Conservation (phyloP, 1,140 invertebrate genomes). For the Branchinecta lynchi region DNA sequence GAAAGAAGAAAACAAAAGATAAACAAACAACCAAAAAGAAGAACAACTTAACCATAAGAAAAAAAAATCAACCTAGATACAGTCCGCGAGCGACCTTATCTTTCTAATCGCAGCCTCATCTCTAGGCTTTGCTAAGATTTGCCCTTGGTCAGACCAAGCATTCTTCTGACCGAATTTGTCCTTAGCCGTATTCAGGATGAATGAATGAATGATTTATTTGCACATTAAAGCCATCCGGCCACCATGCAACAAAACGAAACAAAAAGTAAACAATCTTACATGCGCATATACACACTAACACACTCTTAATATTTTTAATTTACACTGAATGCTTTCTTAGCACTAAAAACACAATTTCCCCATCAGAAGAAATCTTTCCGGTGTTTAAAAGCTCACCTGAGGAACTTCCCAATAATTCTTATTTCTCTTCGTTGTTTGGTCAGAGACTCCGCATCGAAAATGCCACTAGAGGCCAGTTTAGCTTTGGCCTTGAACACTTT, state of each 20-base stretch:
- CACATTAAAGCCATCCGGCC: not conserved
- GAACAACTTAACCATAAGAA: not conserved
- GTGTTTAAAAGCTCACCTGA: too few species aligned
- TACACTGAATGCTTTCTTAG: too few species aligned
- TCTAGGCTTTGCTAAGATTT: too few species aligned
- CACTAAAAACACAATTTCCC: too few species aligned
- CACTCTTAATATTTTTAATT: too few species aligned
- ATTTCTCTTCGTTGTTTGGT: too few species aligned
- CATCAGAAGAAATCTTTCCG: too few species aligned
- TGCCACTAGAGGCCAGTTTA: slow-evolving; percentile 9
- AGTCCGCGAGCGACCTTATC: slow-evolving; percentile 4
- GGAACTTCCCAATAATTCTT: too few species aligned
- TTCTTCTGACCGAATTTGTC: too few species aligned
- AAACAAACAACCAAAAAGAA: not conserved
- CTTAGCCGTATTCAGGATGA: too few species aligned
- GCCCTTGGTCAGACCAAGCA: too few species aligned
- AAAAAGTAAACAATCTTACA: not conserved
- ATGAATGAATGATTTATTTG: not conserved
- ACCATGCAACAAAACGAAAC: not conserved
- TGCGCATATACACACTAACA: not conserved
- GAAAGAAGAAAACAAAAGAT: not conserved
- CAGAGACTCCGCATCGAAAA: too few species aligned
- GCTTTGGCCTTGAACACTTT: slow-evolving; percentile 9
- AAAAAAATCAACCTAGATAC: not conserved
- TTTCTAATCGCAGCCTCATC: slow-evolving; percentile 9